Conservation (phyloP, 2,888 invertebrate species). For the Mystacides longicornis region DNA sequence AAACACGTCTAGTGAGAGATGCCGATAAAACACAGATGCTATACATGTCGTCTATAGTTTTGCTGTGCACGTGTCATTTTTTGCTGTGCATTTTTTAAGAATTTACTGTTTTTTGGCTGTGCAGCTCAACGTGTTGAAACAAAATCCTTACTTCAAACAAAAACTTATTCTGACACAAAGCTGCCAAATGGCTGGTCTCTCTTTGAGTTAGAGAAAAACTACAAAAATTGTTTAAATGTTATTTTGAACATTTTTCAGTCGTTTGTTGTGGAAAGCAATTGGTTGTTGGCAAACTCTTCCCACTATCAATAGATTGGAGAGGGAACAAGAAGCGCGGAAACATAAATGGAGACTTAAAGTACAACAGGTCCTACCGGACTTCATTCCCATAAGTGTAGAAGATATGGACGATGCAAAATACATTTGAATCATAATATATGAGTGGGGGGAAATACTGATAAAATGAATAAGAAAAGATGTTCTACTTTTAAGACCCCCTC, state of each 20-base stretch:
- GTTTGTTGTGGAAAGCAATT: conserved; percentile 36
- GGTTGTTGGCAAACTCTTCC: conserved; percentile 59
- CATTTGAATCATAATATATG: not conserved
- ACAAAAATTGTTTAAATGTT: not conserved
- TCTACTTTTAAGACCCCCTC: too few species aligned
- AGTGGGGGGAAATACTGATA: not conserved
- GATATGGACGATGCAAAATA: conserved; percentile 5
- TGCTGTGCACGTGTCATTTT: not conserved
- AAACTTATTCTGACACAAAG: too few species aligned
- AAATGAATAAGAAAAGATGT: not conserved
- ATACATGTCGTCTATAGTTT: too few species aligned
- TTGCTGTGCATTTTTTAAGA: not conserved
- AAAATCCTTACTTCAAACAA: not conserved
- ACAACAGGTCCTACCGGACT: conserved; percentile 63
- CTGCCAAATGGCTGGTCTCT: not conserved
- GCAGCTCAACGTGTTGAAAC: not conserved
- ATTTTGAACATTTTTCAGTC: conserved; percentile 29
- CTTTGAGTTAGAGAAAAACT: not conserved
- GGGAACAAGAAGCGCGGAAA: conserved; percentile 60
- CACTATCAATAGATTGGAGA: conserved; percentile 54
- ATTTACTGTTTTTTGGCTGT: not conserved
- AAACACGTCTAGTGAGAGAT: too few species aligned
- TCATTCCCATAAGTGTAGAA: conserved; percentile 41
- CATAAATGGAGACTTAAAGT: conserved; percentile 65
- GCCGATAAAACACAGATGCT: too few species aligned